Percentiles rank a stretch among this genome's conserved stretches.
phyloP scores from a whole-genome alignment of 1,140 invertebrate genomes.

The Charaxes varanes region DNA sequence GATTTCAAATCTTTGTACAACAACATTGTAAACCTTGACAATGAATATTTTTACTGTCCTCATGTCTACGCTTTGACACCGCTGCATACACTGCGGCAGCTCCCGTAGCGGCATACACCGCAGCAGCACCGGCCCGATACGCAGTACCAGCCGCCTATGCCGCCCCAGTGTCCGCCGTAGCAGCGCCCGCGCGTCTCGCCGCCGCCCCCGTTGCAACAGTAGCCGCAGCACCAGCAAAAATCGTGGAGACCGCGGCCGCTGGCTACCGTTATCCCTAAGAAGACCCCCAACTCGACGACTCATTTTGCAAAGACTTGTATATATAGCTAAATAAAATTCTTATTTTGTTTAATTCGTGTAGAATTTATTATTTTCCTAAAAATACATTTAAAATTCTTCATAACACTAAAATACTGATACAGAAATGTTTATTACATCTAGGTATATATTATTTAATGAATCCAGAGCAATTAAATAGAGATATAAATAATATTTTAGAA shows the following conservation, averaged over 20 bases:
- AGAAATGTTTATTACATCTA: too few species aligned
- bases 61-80: too few species aligned
- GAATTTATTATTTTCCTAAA: too few species aligned
- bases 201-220: slow-evolving; percentile 20
- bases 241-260: slow-evolving; percentile 36
- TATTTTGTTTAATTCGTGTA: slow-evolving; percentile 34
- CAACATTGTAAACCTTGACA: too few species aligned
- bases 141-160: slow-evolving; percentile 22
- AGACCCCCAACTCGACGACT: slow-evolving; percentile 28
- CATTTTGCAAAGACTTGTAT: slow-evolving; percentile 53
- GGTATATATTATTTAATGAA: too few species aligned
- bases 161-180: slow-evolving; percentile 19
- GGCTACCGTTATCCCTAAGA: slow-evolving; percentile 52
- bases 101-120: slow-evolving; percentile 16
- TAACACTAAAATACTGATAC: too few species aligned
- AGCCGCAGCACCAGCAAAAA: slow-evolving; percentile 39
- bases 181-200: slow-evolving; percentile 22
- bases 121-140: slow-evolving; percentile 21
- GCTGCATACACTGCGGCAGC: slow-evolving; percentile 13
- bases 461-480: too few species aligned
- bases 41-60: too few species aligned
- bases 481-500: too few species aligned
- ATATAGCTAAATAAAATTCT: slow-evolving; percentile 42
- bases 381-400: too few species aligned
- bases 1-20: too few species aligned